Percentiles rank a stretch among this genome's conserved stretches.
These are phyloP conservation scores for Anas capensis DNA, from an alignment of 2,797 vertebrate species.

Conservation along the genomic window DNA sequence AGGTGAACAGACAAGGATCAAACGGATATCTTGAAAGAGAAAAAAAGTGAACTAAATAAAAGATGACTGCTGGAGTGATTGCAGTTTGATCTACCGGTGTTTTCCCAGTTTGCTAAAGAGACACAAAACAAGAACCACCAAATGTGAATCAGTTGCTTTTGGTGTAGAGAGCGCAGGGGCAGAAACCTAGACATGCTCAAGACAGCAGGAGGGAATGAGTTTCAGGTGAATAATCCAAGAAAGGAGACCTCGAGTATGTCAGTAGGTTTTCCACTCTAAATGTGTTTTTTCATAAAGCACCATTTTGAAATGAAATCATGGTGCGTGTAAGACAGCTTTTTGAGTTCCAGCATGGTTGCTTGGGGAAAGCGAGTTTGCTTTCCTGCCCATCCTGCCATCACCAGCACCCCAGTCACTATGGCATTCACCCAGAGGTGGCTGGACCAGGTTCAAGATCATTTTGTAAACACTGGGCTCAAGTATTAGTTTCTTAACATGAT, in stretches of 20 bases:
- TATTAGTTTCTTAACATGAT: neutral
- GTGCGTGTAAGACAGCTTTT: neutral
- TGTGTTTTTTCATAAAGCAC: neutral
- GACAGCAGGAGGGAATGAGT: neutral
- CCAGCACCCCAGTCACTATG: neutral
- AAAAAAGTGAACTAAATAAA: slow-evolving; percentile 51
- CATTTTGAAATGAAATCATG: neutral
- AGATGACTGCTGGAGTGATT: neutral
- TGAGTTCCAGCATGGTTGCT: neutral
- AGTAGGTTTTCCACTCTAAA: neutral
- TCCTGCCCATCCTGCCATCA: neutral
- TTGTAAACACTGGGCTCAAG: neutral
- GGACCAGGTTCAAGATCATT: neutral
- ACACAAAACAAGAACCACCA: slow-evolving; percentile 4
- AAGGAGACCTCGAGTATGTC: neutral
- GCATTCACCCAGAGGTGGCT: neutral
- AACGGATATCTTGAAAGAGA: slow-evolving; percentile 42
- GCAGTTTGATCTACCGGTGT: slow-evolving; percentile 25
- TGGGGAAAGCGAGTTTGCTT: neutral
- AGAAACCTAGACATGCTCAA: neutral
- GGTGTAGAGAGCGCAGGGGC: neutral
- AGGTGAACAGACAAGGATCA: slow-evolving; percentile 18
- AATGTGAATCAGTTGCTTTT: slow-evolving; percentile 28
- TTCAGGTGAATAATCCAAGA: neutral
- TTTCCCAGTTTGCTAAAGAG: slow-evolving; percentile 30